Percentiles rank a stretch among this genome's conserved stretches.
phyloP scores from a whole-genome alignment of 2,888 invertebrate species.

The Calliopum simillimum region DNA sequence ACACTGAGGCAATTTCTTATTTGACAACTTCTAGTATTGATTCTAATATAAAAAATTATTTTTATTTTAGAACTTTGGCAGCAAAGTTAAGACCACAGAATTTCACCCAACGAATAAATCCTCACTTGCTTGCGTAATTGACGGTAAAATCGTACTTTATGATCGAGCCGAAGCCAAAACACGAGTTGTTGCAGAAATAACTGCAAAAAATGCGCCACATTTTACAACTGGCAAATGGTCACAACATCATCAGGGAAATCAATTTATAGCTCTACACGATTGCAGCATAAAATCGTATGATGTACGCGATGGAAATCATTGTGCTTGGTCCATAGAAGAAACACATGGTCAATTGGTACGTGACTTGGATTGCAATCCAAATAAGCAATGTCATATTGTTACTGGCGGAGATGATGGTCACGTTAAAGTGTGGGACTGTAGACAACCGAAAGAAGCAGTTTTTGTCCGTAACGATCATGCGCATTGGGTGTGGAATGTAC shows the following conservation, averaged over 20 bases:
- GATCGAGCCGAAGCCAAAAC: conserved; percentile 74
- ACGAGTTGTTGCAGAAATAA: conserved; percentile 63
- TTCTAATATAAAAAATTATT: neutral
- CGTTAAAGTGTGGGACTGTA: conserved; percentile 95
- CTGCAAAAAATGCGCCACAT: conserved; percentile 77
- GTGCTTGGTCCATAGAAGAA: conserved; percentile 85
- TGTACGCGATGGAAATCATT: conserved; percentile 79
- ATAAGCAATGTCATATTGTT: conserved; percentile 92
- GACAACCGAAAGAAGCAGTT: conserved; percentile 83
- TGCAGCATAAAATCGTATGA: conserved; percentile 90
- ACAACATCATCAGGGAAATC: conserved; percentile 80
- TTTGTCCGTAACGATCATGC: conserved; percentile 86
- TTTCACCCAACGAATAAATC: conserved; percentile 87
- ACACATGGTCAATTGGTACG: conserved; percentile 91
- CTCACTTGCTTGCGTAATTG: conserved; percentile 80
- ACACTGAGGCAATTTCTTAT: conserved; percentile 63
- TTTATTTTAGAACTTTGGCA: conserved; percentile 70
- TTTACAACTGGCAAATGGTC: conserved; percentile 94
- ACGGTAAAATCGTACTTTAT: conserved; percentile 81
- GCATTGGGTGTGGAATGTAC: conserved; percentile 95
- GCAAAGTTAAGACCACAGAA: conserved; percentile 82
- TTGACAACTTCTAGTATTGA: too few species aligned
- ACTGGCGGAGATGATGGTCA: conserved; percentile 97
- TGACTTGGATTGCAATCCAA: conserved; percentile 97
- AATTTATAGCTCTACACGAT: conserved; percentile 89